These are phyloP conservation scores for Rhodinocichla rosea DNA, from an alignment of 2,113 vertebrate species.

Conservation along the genomic window DNA sequence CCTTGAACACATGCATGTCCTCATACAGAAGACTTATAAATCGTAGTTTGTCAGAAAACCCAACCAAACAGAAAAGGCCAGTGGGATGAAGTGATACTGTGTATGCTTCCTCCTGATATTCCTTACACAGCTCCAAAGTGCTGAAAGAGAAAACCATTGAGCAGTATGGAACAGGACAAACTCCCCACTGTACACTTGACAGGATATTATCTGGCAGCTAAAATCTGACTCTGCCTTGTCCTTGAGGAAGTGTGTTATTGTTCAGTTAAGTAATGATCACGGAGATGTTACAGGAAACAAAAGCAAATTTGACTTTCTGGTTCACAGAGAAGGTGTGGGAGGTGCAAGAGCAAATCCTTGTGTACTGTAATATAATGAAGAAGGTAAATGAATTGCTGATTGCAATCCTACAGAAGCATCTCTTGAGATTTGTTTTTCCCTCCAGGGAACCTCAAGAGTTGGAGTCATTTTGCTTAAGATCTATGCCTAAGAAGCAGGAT, in stretches of 20 bases:
- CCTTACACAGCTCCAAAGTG: slow-evolving; percentile 84
- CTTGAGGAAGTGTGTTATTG: background rate
- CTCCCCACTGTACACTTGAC: fast-evolving
- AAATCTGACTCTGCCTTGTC: background rate
- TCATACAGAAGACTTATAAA: slow-evolving; percentile 90
- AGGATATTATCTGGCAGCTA: background rate
- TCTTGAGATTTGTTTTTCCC: background rate
- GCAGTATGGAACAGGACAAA: background rate
- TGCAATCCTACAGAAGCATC: background rate
- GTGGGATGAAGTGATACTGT: slow-evolving; percentile 90
- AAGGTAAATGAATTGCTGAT: background rate
- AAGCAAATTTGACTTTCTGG: background rate
- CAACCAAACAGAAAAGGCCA: slow-evolving; percentile 87
- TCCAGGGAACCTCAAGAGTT: background rate
- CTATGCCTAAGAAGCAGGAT: background rate
- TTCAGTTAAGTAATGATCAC: background rate
- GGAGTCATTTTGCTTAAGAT: background rate
- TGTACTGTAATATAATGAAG: background rate
- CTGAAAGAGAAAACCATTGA: slow-evolving; percentile 63
- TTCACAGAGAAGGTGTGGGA: background rate
- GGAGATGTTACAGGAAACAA: background rate
- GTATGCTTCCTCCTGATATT: slow-evolving; percentile 86
- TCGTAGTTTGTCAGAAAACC: slow-evolving; percentile 90
- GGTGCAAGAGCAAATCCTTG: background rate
- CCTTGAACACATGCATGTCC: slow-evolving; percentile 85